Base-by-base conservation (phyloP, 2,888 invertebrate species). In the Hemicrepidius hirtus region DNA sequence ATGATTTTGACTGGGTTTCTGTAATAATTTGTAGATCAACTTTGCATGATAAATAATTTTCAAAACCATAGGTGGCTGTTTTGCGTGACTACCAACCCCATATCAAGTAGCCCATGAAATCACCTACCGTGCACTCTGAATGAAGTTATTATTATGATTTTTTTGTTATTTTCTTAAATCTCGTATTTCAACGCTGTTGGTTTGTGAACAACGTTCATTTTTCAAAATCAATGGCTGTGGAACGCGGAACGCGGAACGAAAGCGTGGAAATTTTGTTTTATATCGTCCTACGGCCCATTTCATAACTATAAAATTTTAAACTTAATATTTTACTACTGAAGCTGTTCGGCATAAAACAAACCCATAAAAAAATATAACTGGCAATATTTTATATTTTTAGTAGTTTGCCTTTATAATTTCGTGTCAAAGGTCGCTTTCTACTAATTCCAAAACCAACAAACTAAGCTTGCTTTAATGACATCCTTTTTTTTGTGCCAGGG, bases 331-430 rank as follows among this genome's bases (percentile, higher is more conserved):
- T 18, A 28, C 53, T 24, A 21, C 57, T 37, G 57, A 57, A 57
- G 57, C 37, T 37, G 57, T 57, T 32, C 18, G 28, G 20, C 57
- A 57, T 57, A 57, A 57, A 57, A 57, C 10, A 20, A 57, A 37
- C 35, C 37, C 57, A 57, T 57, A 57, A 57, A 57, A n/a, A 44
- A 57, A 37, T n/a, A 10, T 55, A 57, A 57, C 57, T 57, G 37
- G 18, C 37, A 57, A 57, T 57, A 57, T 57, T 57, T 57, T n/a
- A 57, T 7, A 12, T 57, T 57, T 57, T 35, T 44, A 44, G 16
- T 44, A 37, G 40, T 37, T 37, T 10, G 37, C 53, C 28, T n/a
- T 53, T 24, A 53, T 28, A 28, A 53, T 53, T 53, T 13, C 13
- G 28, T 24, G 53, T 53, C 53, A 53, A 32, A 16, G 37, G 57